Evolutionary conservation across 2,797 vertebrate genomes (phyloP).

Genomic region (Champsocephalus esox): DNA sequence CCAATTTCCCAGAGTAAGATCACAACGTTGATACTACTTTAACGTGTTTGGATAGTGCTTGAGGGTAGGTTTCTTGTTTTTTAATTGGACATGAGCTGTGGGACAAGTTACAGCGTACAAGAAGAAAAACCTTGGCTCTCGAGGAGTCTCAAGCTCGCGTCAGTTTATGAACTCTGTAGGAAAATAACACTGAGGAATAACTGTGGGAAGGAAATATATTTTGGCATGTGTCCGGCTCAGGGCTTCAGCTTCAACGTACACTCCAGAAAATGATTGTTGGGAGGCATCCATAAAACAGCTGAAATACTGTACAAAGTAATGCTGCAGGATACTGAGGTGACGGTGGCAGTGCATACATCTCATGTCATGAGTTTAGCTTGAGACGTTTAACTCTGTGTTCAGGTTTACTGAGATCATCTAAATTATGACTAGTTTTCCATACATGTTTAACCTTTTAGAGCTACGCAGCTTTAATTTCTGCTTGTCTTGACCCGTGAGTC

Average conservation of each 20-base stretch:
- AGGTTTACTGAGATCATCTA: constrained; percentile 7
- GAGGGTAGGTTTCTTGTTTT: constrained; percentile 12
- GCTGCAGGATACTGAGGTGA: constrained; percentile 15
- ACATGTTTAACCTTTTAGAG: background rate
- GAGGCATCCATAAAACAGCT: constrained; percentile 38
- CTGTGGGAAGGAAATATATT: constrained; percentile 62
- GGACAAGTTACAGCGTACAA: constrained; percentile 32
- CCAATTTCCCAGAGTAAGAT: background rate
- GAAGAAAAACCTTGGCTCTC: constrained; percentile 22
- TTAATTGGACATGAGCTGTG: constrained; percentile 12
- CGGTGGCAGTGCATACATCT: constrained; percentile 27
- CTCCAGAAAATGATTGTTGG: constrained; percentile 44
- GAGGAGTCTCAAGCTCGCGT: constrained; percentile 34
- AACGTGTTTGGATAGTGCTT: constrained; percentile 5
- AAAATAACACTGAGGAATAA: constrained; percentile 51
- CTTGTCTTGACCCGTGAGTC: constrained; percentile 18
- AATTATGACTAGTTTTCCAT: background rate
- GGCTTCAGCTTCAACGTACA: constrained; percentile 36
- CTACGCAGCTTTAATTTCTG: constrained; percentile 6
- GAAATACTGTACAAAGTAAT: constrained; percentile 40
- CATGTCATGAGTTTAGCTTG: background rate
- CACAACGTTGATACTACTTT: background rate
- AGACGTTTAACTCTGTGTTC: constrained; percentile 2
- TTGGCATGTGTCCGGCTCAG: constrained; percentile 49
- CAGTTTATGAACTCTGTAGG: constrained; percentile 42